phyloP scores from a whole-genome alignment of 2,113 vertebrate genomes.

The Ceratotherium simum region DNA sequence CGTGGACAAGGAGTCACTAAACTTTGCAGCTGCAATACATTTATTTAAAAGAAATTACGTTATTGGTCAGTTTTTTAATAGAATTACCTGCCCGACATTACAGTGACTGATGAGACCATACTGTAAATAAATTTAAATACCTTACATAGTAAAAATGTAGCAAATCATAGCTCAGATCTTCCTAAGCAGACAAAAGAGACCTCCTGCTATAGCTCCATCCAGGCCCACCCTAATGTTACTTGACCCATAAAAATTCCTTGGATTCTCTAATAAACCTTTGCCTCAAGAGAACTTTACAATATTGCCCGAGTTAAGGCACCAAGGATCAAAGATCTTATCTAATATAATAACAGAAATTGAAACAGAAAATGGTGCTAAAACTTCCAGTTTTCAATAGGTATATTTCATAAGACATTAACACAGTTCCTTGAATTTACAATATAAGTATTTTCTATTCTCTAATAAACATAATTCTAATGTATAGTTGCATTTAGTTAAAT shows the following conservation, averaged over 20 bases:
- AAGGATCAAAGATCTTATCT: slow-evolving; percentile 41
- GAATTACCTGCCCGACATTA: slow-evolving; percentile 62
- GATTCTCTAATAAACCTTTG: slow-evolving; percentile 34
- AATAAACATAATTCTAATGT: neutral
- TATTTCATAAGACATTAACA: neutral
- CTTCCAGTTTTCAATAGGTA: neutral
- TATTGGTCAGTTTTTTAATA: slow-evolving; percentile 51
- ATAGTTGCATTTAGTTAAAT: slow-evolving; percentile 5
- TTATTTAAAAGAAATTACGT: slow-evolving; percentile 58
- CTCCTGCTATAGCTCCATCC: neutral
- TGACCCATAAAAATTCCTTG: slow-evolving; percentile 49
- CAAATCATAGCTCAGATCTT: slow-evolving; percentile 23
- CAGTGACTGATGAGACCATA: slow-evolving; percentile 54
- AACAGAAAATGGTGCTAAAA: slow-evolving; percentile 26
- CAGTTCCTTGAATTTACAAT: neutral
- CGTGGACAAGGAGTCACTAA: neutral
- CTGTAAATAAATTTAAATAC: slow-evolving; percentile 59
- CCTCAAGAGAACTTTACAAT: slow-evolving; percentile 33
- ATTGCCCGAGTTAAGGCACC: neutral
- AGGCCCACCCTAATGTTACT: neutral
- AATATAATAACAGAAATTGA: slow-evolving; percentile 9
- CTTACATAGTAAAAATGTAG: neutral
- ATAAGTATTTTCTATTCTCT: neutral
- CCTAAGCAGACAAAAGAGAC: neutral
- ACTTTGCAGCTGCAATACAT: slow-evolving; percentile 28